A percentile compares a stretch with the other conserved stretches of the same genome.
phyloP scores from a whole-genome alignment of 2,888 invertebrate species.

The Hipparchia sbordonii region DNA sequence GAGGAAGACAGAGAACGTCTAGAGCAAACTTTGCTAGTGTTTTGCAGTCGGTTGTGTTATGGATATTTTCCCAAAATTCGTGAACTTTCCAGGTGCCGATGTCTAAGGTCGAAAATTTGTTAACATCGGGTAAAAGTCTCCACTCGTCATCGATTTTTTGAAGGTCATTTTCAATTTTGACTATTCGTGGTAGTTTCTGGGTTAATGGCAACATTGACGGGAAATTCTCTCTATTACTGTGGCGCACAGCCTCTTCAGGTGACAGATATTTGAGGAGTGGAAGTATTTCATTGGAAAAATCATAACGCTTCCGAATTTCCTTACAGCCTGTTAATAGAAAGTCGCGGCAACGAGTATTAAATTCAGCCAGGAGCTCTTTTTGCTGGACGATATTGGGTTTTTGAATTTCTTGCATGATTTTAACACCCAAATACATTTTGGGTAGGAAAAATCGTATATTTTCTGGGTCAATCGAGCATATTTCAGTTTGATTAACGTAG shows the following conservation, averaged over 20 bases:
- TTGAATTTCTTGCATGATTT: too few species aligned
- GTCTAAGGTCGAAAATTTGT: slow-evolving; percentile 29
- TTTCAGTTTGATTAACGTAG: too few species aligned
- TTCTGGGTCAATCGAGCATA: too few species aligned
- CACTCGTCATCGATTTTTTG: slow-evolving; percentile 34
- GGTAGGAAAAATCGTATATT: too few species aligned
- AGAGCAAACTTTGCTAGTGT: slow-evolving; percentile 17
- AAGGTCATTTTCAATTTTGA: slow-evolving; percentile 11
- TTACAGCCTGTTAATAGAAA: too few species aligned
- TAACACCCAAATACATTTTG: too few species aligned
- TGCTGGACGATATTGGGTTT: too few species aligned
- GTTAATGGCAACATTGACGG: slow-evolving; percentile 30
- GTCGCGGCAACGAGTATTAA: too few species aligned
- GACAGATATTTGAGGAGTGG: slow-evolving; percentile 21
- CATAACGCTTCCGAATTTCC: too few species aligned
- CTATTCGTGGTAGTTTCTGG: slow-evolving; percentile 29
- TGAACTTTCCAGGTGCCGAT: slow-evolving; percentile 30
- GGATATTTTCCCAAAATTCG: slow-evolving; percentile 30
- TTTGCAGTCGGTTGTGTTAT: slow-evolving; percentile 30
- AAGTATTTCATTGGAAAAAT: too few species aligned
- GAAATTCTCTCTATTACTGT: slow-evolving; percentile 23
- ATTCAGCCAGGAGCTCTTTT: too few species aligned
- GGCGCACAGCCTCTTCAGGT: slow-evolving; percentile 29
- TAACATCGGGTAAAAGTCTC: slow-evolving; percentile 31
- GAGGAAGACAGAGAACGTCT: slow-evolving; percentile 14